Percentiles rank a stretch among this genome's conserved stretches.
These are phyloP conservation scores for Pipra filicauda DNA, from an alignment of 2,113 vertebrate genomes.

Conservation along the genomic window DNA sequence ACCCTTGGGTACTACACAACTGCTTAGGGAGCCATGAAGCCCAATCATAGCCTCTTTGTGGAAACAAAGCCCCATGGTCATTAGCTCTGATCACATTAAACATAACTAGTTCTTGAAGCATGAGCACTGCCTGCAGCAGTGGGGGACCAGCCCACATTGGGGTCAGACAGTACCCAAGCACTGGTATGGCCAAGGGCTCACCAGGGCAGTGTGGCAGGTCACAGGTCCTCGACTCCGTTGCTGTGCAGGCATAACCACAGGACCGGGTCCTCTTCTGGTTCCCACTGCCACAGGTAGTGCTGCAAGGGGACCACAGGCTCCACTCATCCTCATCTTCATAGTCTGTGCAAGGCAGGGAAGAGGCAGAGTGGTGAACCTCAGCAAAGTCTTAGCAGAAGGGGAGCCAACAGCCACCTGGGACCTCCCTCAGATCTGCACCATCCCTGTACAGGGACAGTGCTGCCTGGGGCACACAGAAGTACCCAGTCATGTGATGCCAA, in stretches of 20 bases:
- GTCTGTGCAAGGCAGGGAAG: conserved; percentile 67
- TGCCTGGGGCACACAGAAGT: neutral
- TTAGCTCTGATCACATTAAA: neutral
- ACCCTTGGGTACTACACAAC: neutral
- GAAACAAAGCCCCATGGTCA: neutral
- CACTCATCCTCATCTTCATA: conserved; percentile 84
- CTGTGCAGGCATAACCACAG: conserved; percentile 86
- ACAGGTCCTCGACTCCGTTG: conserved; percentile 82
- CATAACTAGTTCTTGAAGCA: neutral
- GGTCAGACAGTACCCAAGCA: neutral
- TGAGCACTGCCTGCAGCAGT: neutral
- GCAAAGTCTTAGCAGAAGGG: neutral
- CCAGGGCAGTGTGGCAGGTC: conserved; percentile 82
- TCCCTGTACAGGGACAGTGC: neutral
- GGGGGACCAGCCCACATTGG: neutral
- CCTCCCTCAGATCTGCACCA: neutral
- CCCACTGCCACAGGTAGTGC: conserved; percentile 81
- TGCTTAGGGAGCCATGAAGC: neutral
- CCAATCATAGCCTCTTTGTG: neutral
- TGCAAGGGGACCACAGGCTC: conserved; percentile 90
- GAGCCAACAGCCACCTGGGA: neutral
- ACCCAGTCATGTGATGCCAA: rapidly evolving
- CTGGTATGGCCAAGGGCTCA: conserved; percentile 40
- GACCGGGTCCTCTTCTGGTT: conserved; percentile 85
- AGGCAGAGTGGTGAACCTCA: neutral